A percentile compares a stretch with the other conserved stretches of the same genome.
Evolutionary conservation across 2,797 vertebrate species (phyloP).

Genomic region (Peromyscus eremicus): DNA sequence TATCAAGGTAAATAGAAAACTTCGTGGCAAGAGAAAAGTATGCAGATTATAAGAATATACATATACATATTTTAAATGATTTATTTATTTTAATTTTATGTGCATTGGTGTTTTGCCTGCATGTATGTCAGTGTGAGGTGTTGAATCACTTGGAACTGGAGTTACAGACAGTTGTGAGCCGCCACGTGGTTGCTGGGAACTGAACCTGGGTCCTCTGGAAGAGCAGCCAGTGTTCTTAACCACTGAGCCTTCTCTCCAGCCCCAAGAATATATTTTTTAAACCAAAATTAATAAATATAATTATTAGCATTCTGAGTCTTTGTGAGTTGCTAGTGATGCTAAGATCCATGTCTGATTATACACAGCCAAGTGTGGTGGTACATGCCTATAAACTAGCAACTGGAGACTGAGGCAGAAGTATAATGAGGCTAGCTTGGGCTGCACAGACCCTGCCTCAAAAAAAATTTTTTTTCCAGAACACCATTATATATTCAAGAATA

Average conservation of each 20-base stretch:
- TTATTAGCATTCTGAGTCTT: not conserved
- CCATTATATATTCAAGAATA: not conserved
- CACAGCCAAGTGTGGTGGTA: not conserved
- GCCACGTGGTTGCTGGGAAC: not conserved
- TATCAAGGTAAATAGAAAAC: conserved; percentile 4
- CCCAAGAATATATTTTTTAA: not conserved
- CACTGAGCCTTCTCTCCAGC: not conserved
- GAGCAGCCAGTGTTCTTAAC: not conserved
- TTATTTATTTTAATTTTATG: not conserved
- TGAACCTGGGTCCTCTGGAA: not conserved
- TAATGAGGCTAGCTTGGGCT: not conserved
- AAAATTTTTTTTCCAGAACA: not conserved
- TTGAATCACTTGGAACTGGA: not conserved
- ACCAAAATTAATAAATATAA: not conserved
- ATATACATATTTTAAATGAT: not conserved
- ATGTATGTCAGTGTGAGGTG: not conserved
- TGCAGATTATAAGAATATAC: not conserved
- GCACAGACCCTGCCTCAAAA: not conserved
- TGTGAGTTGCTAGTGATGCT: not conserved
- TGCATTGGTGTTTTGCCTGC: not conserved
- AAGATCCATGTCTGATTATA: not conserved
- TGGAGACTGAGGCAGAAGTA: not conserved
- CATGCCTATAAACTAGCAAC: not conserved
- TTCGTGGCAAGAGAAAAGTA: conserved; percentile 29
- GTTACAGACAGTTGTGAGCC: not conserved